These are phyloP conservation scores for Neodon shergylaensis DNA, from an alignment of 2,113 vertebrate genomes.

Conservation along the genomic window DNA sequence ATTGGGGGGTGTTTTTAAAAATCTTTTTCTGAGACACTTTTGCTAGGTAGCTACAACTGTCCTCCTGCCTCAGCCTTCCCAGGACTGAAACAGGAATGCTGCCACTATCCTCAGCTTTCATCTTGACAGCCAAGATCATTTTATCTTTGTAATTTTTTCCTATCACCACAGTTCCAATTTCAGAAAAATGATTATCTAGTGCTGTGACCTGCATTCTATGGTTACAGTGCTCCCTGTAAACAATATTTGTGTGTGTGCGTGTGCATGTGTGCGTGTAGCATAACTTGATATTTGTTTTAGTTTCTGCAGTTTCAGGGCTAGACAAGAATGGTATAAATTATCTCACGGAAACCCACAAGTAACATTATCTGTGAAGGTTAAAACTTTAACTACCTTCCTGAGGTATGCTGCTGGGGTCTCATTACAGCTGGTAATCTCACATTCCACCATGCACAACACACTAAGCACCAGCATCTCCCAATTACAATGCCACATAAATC, in stretches of 20 bases:
- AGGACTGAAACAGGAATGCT: background rate
- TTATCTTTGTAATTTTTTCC: slow-evolving; percentile 8
- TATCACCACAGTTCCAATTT: background rate
- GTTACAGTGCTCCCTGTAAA: background rate
- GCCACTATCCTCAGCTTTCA: background rate
- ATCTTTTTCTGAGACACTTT: background rate
- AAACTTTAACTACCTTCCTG: slow-evolving; percentile 73
- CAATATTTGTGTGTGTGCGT: background rate
- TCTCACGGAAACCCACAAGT: slow-evolving; percentile 70
- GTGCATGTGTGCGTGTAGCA: background rate
- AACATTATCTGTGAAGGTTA: slow-evolving; percentile 72
- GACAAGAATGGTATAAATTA: slow-evolving; percentile 67
- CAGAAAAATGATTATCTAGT: slow-evolving; percentile 1
- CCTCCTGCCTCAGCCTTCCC: background rate
- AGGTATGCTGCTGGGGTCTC: slow-evolving; percentile 78
- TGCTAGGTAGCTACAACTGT: background rate
- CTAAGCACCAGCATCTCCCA: slow-evolving; percentile 76
- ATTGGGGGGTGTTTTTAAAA: too few relatives aligned
- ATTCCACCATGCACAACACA: slow-evolving; percentile 72
- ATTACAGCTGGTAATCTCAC: slow-evolving; percentile 76
- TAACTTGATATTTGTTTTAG: slow-evolving; percentile 23
- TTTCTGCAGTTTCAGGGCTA: slow-evolving; percentile 63
- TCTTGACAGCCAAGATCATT: background rate
- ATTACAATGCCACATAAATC: slow-evolving; percentile 76
- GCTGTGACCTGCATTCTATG: background rate